phyloP scores from a whole-genome alignment of 2,888 invertebrate species.

The Drosophila glabriapex region DNA sequence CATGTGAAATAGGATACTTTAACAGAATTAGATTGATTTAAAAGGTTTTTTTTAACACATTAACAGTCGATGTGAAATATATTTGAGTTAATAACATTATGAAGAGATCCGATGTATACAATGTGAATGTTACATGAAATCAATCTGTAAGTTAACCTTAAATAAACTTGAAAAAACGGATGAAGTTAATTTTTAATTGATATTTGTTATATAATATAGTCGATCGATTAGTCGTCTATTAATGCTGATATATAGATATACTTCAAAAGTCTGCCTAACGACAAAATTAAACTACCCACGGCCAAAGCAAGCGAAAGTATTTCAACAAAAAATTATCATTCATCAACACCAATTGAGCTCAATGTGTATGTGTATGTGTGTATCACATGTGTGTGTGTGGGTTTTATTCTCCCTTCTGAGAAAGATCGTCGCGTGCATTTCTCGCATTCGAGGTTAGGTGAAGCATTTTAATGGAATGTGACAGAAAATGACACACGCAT shows the following conservation, averaged over 20 bases:
- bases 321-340: slow-evolving; percentile 35
- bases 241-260: background rate
- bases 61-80: no score
- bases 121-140: no score
- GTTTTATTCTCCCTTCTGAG: background rate
- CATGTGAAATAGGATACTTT: no score
- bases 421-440: slow-evolving; percentile 4
- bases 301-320: background rate
- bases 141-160: no score
- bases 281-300: background rate
- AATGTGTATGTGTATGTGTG: background rate
- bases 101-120: no score
- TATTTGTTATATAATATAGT: background rate
- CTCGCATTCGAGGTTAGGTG: slow-evolving; percentile 37
- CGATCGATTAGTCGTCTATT: background rate
- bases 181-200: no score
- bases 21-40: no score
- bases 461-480: background rate
- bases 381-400: background rate
- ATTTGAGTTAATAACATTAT: no score
- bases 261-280: background rate
- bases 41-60: no score
- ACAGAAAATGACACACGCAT: background rate
- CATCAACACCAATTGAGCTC: slow-evolving; percentile 63
- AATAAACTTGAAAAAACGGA: no score